phyloP scores from a whole-genome alignment of 2,113 vertebrate genomes.

The Mormyrus iriodes region DNA sequence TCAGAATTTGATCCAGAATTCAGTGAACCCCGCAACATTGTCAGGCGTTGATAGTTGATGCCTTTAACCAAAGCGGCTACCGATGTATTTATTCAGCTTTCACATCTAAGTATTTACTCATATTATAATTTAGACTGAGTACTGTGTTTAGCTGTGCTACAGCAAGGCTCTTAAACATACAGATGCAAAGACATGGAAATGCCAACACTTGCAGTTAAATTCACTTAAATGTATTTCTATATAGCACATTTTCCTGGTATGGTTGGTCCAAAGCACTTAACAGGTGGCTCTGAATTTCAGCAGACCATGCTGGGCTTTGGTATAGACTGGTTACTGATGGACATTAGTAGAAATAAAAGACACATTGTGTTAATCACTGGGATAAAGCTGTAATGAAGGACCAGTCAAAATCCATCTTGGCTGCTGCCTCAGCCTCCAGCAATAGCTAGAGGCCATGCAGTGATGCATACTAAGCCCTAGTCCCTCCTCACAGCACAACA shows the following conservation, averaged over 20 bases:
- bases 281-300: not conserved
- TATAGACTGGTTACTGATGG: not conserved
- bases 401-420: not conserved
- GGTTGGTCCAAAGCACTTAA: not conserved
- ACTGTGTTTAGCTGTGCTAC: not conserved
- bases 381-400: not conserved
- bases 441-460: slow-evolving; percentile 4
- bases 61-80: not conserved
- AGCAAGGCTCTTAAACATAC: not conserved
- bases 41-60: not conserved
- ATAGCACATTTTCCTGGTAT: not conserved
- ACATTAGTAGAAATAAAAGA: not conserved
- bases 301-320: not conserved
- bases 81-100: not conserved
- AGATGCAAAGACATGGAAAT: not conserved
- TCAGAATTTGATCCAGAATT: not conserved
- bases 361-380: not conserved
- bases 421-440: not conserved
- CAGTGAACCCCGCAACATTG: not conserved
- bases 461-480: not conserved
- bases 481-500: not conserved
- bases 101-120: not conserved
- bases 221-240: not conserved
- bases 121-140: not conserved
- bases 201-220: not conserved